phyloP scores from a whole-genome alignment of 2,797 vertebrate species.

The Sciurus vulgaris region DNA sequence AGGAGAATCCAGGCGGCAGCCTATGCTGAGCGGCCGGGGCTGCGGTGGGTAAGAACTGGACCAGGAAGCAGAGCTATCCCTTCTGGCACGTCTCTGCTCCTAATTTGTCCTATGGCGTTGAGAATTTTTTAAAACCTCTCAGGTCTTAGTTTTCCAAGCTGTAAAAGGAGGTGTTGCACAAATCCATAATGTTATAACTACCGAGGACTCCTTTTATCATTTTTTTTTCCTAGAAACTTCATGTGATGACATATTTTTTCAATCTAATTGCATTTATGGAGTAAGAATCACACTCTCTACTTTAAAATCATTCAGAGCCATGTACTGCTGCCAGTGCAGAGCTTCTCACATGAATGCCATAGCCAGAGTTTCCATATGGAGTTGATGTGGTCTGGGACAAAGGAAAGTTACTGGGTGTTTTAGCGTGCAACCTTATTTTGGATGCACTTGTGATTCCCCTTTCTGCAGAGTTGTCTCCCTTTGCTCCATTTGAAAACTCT shows the following conservation, averaged over 20 bases:
- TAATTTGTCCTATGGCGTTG: conserved; percentile 11
- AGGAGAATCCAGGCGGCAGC: no score
- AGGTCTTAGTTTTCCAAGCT: conserved; percentile 51
- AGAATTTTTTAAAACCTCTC: conserved; percentile 10
- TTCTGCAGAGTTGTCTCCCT: not conserved
- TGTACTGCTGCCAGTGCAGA: not conserved
- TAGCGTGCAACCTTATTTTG: not conserved
- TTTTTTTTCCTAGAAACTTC: not conserved
- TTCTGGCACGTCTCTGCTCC: not conserved
- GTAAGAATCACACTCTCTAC: not conserved
- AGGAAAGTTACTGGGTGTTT: not conserved
- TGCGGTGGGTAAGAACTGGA: not conserved
- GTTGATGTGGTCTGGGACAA: not conserved
- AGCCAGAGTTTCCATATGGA: not conserved
- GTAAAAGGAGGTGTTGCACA: not conserved
- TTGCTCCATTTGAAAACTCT: not conserved
- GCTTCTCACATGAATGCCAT: not conserved
- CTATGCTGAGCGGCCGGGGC: not conserved
- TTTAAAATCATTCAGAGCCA: conserved; percentile 57
- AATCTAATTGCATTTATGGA: conserved; percentile 52
- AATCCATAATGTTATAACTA: not conserved
- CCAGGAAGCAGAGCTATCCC: not conserved
- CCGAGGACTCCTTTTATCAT: not conserved
- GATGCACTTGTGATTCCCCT: not conserved
- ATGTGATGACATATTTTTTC: conserved; percentile 32